Evolutionary conservation across 2,113 vertebrate species (phyloP), one percentile per base, ranked within the genome.

Genomic region (Lanius collurio): DNA sequence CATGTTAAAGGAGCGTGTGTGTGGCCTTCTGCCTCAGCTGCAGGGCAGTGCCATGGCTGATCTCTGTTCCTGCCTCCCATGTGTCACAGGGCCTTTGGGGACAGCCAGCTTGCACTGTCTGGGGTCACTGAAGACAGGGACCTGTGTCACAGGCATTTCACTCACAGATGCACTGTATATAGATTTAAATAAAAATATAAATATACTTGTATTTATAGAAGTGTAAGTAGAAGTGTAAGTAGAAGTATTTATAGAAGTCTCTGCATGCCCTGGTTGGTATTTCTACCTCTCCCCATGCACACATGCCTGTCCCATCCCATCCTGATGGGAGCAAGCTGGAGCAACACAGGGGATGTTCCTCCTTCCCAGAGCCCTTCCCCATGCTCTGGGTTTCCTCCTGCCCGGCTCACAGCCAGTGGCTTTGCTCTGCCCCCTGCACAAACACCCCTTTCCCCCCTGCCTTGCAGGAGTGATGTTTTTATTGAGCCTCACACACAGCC

Each of bases 141-240:
- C 20, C 7, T 35, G 33, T 11, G 10, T 13, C 20, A 4, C 1
- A 4, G 6, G 5, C 19, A 3, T 37, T n/a, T 68, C 67, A 19
- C n/a, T 26, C 28, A 7, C n/a, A n/a, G 52, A 19, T 10, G 6
- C 23, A 6, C 39, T 15, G 28, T 1, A 5, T 8, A 8, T 1
- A 21, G 19, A 37, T 24, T 7, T 5, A 33, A 53, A 60, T 37
- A 10, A 3, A 24, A 24, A 16, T 8, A 35, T 9, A 59, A n/a
- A 27, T 16, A 11, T 7, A 5, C 1, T 16, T 5, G 1, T 7
- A 37, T 37, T 37, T 37, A 37, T 37, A 37, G 37, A 37, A 37
- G 37, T 37, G 37, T 37, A 37, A 37, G 37, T 37, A 37, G 37
- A 37, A 37, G 37, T 37, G 37, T 37, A 37, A 37, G 37, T 37